Evolutionary conservation across 2,888 invertebrate genomes (phyloP), one percentile per base, ranked within the genome.

Genomic region (Villa cingulata): DNA sequence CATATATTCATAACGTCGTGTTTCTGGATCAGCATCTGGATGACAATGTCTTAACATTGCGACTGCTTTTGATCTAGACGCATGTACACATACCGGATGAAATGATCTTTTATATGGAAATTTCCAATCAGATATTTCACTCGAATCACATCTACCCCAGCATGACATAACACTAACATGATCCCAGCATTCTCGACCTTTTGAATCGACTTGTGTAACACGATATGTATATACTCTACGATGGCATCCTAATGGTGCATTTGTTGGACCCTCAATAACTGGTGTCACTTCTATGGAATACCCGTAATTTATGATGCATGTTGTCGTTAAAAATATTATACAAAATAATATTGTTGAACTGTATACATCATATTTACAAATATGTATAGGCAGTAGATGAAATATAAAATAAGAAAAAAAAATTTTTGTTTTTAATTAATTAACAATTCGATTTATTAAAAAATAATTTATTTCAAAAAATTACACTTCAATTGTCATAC

Each of bases 81-180:
- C 81, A 63, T 89, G 88, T 39, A 83, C 80, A 66, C 90, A 91
- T 1, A 90, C 89, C 0, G 86, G 87, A 64, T 91, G 90, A 57
- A 80, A 78, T 1, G 86, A 86, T 52, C 82, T 78, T 64, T 89
- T 90, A 69, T 81, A 90, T 0, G 90, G 90, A 62, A 90, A 88
- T 63, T 85, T 79, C 83, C 86, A 90, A 68, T 90, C 88, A 0
- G 87, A 81, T 64, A 87, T 87, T 75, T 88, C 86, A 62, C 83
- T 83, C 1, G 87, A 85, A 62, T 86, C 86, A 60, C 88, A 89
- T 43, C 85, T 72, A 17, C 88, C 88, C 74, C 84, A 86, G 62
- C 88, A 88, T 1, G 84, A 81, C 62, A 80, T 77, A 1, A 86
- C 83, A 37, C 78, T 78, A 14, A 88, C 74, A 45, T 73, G 72